Evolutionary conservation across 2,888 invertebrate genomes (phyloP).

Genomic region (Druceiella hillmani): DNA sequence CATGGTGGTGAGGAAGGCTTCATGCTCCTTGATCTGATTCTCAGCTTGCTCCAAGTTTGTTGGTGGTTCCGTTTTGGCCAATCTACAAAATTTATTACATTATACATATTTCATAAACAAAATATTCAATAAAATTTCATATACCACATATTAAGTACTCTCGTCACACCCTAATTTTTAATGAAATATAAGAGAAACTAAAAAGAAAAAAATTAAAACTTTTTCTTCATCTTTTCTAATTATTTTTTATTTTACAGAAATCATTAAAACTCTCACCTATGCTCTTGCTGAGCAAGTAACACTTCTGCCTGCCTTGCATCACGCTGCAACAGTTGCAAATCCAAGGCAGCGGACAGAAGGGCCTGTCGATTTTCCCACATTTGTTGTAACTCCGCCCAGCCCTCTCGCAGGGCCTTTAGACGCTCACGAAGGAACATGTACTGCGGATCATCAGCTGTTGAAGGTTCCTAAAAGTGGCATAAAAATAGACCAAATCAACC

Average conservation of each 20-base stretch:
- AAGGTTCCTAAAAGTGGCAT: slow-evolving; percentile 64
- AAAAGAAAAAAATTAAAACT: no score
- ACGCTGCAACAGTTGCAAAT: slow-evolving; percentile 90
- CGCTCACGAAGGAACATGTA: slow-evolving; percentile 99
- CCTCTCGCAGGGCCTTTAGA: slow-evolving; percentile 95
- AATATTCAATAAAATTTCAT: no score
- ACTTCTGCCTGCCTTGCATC: slow-evolving; percentile 98
- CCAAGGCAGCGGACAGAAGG: slow-evolving; percentile 88
- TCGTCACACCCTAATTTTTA: no score
- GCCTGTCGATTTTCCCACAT: slow-evolving; percentile 99
- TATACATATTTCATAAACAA: no score
- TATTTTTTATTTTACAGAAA: no score
- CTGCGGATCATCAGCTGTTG: slow-evolving; percentile 93
- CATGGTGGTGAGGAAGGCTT: slow-evolving; percentile 99
- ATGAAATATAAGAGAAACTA: no score
- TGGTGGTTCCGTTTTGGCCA: slow-evolving; percentile 95
- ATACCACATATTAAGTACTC: no score
- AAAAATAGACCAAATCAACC: no score
- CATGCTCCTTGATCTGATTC: slow-evolving; percentile 93
- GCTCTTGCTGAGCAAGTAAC: slow-evolving; percentile 95
- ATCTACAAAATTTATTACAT: no score
- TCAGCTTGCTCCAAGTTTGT: slow-evolving; percentile 96
- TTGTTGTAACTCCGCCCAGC: slow-evolving; percentile 98
- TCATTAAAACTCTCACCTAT: no score
- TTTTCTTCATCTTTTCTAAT: no score